Conservation (phyloP, 2,888 invertebrate genomes). For the Neria commutata region DNA sequence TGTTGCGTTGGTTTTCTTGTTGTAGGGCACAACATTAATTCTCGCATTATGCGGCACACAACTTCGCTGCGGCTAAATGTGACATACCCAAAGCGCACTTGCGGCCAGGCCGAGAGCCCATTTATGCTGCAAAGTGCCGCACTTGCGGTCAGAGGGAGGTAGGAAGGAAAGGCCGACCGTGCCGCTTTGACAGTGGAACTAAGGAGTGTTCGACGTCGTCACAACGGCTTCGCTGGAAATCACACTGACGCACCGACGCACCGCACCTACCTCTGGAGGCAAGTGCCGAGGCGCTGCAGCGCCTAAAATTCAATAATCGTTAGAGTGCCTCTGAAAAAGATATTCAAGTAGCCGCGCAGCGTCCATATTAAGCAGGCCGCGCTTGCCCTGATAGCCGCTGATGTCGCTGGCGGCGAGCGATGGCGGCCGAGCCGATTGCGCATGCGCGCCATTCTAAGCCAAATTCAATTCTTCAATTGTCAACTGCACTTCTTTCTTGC, state of each 20-base stretch:
- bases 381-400: neutral
- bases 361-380: constrained; percentile 15
- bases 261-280: too few species aligned
- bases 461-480: neutral
- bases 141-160: too few species aligned
- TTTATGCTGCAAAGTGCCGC: too few species aligned
- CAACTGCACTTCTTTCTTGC: neutral
- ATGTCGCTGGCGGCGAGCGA: neutral
- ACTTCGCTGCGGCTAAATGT: too few species aligned
- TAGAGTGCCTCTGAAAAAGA: neutral
- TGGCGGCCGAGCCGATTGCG: neutral
- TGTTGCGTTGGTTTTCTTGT: too few species aligned
- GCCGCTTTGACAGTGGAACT: neutral
- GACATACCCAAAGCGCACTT: too few species aligned
- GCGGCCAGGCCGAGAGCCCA: neutral
- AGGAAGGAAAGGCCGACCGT: too few species aligned
- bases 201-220: constrained; percentile 1
- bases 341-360: constrained; percentile 14
- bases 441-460: neutral
- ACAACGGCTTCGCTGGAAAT: neutral
- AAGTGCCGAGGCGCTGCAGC: neutral
- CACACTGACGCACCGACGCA: neutral
- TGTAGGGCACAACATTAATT: too few species aligned
- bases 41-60: too few species aligned
- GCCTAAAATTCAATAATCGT: neutral